These are phyloP conservation scores for Drosophila tristis DNA, from an alignment of 1,140 invertebrate genomes.

Conservation along the genomic window DNA sequence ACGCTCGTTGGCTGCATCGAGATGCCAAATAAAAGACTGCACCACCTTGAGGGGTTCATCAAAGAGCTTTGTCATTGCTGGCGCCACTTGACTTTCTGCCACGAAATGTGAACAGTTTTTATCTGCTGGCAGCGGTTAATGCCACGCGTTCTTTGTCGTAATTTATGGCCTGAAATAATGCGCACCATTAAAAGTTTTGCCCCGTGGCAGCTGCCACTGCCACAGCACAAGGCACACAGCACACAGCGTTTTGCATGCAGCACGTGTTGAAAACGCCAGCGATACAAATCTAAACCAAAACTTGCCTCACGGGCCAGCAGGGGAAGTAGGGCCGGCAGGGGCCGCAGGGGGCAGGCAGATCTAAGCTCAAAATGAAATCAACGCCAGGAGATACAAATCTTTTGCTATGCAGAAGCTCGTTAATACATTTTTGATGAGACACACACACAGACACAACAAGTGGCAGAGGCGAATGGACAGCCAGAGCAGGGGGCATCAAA, in stretches of 20 bases:
- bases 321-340: background rate
- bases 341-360: background rate
- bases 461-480: constrained; percentile 65
- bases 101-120: constrained; percentile 71
- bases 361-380: constrained; percentile 76
- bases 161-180: constrained; percentile 79
- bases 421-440: constrained; percentile 82
- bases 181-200: constrained; percentile 78
- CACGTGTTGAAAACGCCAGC: constrained; percentile 75
- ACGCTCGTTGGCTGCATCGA: background rate
- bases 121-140: constrained; percentile 55
- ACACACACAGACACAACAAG: constrained; percentile 57
- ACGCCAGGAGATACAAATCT: constrained; percentile 81
- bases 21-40: constrained; percentile 35
- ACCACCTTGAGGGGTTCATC: constrained; percentile 42
- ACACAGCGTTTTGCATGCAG: constrained; percentile 67
- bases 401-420: constrained; percentile 78
- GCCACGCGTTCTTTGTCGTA: constrained; percentile 61
- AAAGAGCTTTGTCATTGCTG: constrained; percentile 38
- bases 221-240: background rate
- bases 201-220: constrained; percentile 56
- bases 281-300: constrained; percentile 75
- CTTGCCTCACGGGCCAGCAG: constrained; percentile 18
- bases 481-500: constrained; percentile 33
- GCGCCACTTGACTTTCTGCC: constrained; percentile 55